Conservation (phyloP, 2,113 vertebrate species). For the Cheilinus undulatus region DNA sequence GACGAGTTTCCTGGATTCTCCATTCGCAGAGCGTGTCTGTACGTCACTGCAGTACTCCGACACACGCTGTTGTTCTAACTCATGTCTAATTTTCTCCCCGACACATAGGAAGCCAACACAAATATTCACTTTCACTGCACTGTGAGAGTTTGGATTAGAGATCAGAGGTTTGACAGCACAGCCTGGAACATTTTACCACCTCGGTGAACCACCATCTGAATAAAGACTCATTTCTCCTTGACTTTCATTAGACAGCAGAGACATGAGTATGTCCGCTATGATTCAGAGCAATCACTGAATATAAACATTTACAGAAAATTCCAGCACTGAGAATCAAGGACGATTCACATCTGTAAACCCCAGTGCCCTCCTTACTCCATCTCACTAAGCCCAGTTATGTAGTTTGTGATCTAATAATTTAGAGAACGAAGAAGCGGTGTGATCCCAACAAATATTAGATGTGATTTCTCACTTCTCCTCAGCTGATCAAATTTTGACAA, state of each 20-base stretch:
- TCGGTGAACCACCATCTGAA: not conserved
- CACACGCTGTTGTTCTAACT: constrained; percentile 65
- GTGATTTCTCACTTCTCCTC: too few relatives aligned
- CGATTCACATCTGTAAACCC: constrained; percentile 38
- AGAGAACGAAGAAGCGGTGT: too few relatives aligned
- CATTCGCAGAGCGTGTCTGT: constrained; percentile 19
- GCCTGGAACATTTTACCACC: constrained; percentile 47
- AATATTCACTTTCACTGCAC: constrained; percentile 70
- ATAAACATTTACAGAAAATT: constrained; percentile 39
- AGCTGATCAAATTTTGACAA: too few relatives aligned
- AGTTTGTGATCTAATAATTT: too few relatives aligned
- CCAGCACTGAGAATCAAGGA: constrained; percentile 30
- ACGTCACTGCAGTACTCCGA: constrained; percentile 55
- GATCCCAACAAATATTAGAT: too few relatives aligned
- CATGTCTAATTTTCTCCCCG: constrained; percentile 71
- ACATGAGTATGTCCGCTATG: constrained; percentile 16
- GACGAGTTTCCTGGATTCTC: constrained; percentile 21
- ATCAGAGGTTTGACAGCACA: constrained; percentile 41
- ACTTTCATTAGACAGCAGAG: constrained; percentile 32
- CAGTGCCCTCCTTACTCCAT: not conserved
- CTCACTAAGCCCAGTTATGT: too few relatives aligned
- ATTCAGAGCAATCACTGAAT: constrained; percentile 30
- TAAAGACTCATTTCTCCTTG: constrained; percentile 17
- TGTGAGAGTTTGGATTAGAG: constrained; percentile 62
- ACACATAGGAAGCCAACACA: constrained; percentile 73